Base-by-base conservation (phyloP, 2,113 vertebrate genomes). In the Condylura cristata region DNA sequence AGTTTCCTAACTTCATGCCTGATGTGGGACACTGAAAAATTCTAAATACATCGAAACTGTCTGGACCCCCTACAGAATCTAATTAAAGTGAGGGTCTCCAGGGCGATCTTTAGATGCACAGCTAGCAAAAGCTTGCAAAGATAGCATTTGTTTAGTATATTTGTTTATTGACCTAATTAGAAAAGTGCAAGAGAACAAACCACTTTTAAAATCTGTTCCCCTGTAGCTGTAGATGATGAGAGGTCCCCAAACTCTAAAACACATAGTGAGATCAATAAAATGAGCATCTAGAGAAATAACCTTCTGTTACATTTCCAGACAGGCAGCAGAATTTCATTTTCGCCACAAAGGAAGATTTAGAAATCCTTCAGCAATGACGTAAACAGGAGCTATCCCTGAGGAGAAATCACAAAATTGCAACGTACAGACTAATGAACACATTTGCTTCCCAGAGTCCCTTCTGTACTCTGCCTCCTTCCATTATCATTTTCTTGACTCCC, bases 151-250 rank as follows among this genome's bases (percentile, higher is more conserved):
- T 97, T 91, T 96, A 51, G 95, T 85, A 3, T 91, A 93, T 97
- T 97, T 97, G 96, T 96, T 92, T 94, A 93, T 75, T 94, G 96
- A 93, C 95, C 97, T 98, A 98, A 98, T 98, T 98, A 98, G 96
- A 75, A 97, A 93, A 86, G 88, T 82, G 22, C 88, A 82, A 96
- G 74, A 39, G 94, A 96, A 97, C 22, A 83, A 86, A 41, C 14
- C 72, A 48, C 41, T 89, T 92, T 78, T 22, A 46, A 95, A 93
- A 63, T 12, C 75, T 80, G 63, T n/a, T 63, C 39, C 48, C n/a
- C 20, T 9, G 76, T 84, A 89, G 66, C 79, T 93, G 16, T 34
- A 86, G 63, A 82, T 17, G 22, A 63, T 10, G n/a, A 71, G 37
- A 24, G 12, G 13, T 66, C 53, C 37, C 75, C 6, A 88, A 71